Percentiles rank a stretch among this genome's conserved stretches.
Conservation (phyloP, 2,113 vertebrate species). For the Callipepla californica region DNA sequence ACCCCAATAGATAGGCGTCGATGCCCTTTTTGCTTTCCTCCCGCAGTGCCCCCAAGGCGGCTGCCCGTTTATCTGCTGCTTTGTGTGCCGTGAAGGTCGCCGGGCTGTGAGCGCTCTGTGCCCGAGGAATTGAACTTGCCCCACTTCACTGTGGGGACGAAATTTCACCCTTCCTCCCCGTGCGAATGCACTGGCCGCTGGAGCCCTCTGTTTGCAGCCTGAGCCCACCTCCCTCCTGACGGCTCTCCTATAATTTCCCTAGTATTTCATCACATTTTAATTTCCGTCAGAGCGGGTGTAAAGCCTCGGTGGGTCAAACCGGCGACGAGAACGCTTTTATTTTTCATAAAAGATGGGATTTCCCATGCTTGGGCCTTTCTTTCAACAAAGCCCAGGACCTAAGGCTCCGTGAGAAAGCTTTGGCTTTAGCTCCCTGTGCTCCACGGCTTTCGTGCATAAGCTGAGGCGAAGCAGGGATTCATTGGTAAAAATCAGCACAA, state of each 20-base stretch:
- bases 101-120: background rate
- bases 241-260: background rate
- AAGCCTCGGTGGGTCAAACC: background rate
- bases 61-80: fast-evolving
- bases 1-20: background rate
- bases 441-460: background rate
- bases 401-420: background rate
- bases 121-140: background rate
- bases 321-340: background rate
- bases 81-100: background rate
- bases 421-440: conserved; percentile 17
- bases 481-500: background rate
- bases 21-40: fast-evolving
- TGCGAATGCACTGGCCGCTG: background rate
- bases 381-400: background rate
- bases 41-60: background rate
- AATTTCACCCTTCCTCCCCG: background rate
- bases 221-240: background rate
- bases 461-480: background rate
- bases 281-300: background rate
- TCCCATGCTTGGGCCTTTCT: conserved; percentile 5
- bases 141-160: background rate
- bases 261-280: background rate
- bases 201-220: background rate
- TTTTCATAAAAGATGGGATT: background rate